Percentiles rank a stretch among this genome's conserved stretches.
phyloP scores from a whole-genome alignment of 2,888 invertebrate species.

The Paralinhomoeus sp. region DNA sequence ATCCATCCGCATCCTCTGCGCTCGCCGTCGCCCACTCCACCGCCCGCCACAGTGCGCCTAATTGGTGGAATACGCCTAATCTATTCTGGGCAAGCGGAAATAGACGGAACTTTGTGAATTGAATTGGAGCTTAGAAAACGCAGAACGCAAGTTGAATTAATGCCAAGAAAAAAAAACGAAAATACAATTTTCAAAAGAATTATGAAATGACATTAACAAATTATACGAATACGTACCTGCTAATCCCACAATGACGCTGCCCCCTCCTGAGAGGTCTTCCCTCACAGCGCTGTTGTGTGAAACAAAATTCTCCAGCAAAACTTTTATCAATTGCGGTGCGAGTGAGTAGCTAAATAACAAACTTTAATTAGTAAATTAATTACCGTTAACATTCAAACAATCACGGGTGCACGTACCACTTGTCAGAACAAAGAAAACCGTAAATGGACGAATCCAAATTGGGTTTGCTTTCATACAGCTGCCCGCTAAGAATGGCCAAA shows the following conservation, averaged over 20 bases:
- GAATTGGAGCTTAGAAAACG: constrained; percentile 12
- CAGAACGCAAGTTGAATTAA: neutral
- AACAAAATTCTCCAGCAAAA: neutral
- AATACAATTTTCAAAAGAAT: no score
- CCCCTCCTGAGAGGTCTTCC: no score
- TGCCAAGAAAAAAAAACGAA: neutral
- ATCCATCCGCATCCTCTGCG: constrained; percentile 4
- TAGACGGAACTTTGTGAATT: no score
- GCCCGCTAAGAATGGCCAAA: constrained; percentile 29
- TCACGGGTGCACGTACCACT: constrained; percentile 14
- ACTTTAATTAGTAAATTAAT: no score
- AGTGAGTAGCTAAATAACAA: no score
- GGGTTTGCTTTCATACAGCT: constrained; percentile 29
- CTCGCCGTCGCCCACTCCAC: constrained; percentile 13
- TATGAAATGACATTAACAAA: no score
- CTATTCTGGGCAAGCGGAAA: no score
- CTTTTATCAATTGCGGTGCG: neutral
- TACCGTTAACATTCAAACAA: no score
- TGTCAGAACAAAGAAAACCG: constrained; percentile 27
- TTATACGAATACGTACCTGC: no score
- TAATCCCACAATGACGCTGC: no score
- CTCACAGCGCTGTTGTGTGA: no score
- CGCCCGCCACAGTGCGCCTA: constrained; percentile 23
- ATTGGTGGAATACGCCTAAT: no score
- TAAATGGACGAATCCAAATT: constrained; percentile 26